Base-by-base conservation (phyloP, 30 jellyfish, hydroid and myxozoan genomes). In the Rhopilema esculentum region DNA sequence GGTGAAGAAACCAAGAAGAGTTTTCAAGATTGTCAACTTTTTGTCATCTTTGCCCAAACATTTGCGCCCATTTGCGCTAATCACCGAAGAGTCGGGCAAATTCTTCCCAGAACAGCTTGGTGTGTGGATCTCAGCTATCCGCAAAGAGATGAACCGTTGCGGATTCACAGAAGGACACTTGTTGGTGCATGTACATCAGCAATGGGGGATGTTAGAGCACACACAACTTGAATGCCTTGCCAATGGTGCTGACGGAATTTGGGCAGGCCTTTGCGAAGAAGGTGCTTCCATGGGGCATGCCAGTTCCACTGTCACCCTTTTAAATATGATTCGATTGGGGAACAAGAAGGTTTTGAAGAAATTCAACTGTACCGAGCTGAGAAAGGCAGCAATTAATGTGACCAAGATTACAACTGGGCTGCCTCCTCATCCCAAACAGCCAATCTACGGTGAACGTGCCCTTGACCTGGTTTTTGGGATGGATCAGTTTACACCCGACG, bases 221-320 rank as follows among this genome's bases (percentile, higher is more conserved):
- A 81, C 92, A 29, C 92, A 80, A 65, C 70, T 89, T 78, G 86
- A 77, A 72, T 71, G 88, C 26, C 85, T 89, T 27, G 97, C 89
- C 22, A 78, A 89, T 72, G 97, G 97, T 22, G 97, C 97, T 26
- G 82, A 89, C 68, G 97, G 97, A 20, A 80, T 89, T 25, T 89
- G 97, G 97, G 97, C 97, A 19, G 90, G 97, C 22, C 31, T 89
- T n/a, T 75, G 90, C 89, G 92, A 75, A 51, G 97, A 89, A 65
- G 97, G 97, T 0, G 97, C 97, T 0, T 20, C 93, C 15, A 80
- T 89, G 97, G 97, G 97, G 16, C 97, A 89, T 51, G 89, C 97
- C 20, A 66, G 87, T 57, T 89, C 97, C 15, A 28, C 86, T 0
- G 77, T 80, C 21, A 89, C 97, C 16, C 57, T 89, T 17, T 22